Base-by-base conservation (phyloP, 64 coral and sea anemone genomes). In the Stichodactyla mertensii region DNA sequence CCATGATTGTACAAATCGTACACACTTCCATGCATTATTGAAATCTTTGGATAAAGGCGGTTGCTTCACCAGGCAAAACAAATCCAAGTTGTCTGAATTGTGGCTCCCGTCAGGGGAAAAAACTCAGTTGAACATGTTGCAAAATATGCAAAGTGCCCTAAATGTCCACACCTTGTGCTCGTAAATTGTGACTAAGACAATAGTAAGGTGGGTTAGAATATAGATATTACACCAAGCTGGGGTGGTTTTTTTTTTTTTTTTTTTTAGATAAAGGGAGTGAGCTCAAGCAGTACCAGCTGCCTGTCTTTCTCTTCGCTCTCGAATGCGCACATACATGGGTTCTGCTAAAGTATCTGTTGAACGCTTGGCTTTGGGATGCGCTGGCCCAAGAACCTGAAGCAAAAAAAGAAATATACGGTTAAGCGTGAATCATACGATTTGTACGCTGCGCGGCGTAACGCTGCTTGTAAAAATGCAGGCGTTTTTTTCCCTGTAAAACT, bases 241-340 rank as follows among this genome's bases (percentile, higher is more conserved):
- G 28, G n/a, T n/a, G n/a, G n/a, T n/a, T n/a, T n/a, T n/a, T n/a
- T n/a, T n/a, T n/a, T n/a, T n/a, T n/a, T 31, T 5, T 20, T 66
- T 66, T 66, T 66, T 6, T 66, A 66, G 62, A 1, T 22, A 22
- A 66, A 12, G 5, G 62, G 0, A 18, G 62, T 66, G 71, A 28
- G 22, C 66, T 89, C 58, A 95, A 60, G 94, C 94, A 92, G 94
- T 95, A 19, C 90, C 94, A 87, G 94, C 94, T 82, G 94, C 94
- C 61, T 95, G 94, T 56, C 87, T 83, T 66, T 95, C 94, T 84
- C 94, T 92, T 55, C 87, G 90, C 66, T 92, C 55, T 55, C 93
- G 90, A 55, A 95, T 95, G n/a, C 90, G 82, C 22, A 89, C 86
- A 26, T 95, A 95, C 22, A 62, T 85, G 0, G 87, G 6, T 85